Evolutionary conservation across 2,113 vertebrate species (phyloP), one percentile per base, ranked within the genome.

Genomic region (Balaenoptera acutorostrata): DNA sequence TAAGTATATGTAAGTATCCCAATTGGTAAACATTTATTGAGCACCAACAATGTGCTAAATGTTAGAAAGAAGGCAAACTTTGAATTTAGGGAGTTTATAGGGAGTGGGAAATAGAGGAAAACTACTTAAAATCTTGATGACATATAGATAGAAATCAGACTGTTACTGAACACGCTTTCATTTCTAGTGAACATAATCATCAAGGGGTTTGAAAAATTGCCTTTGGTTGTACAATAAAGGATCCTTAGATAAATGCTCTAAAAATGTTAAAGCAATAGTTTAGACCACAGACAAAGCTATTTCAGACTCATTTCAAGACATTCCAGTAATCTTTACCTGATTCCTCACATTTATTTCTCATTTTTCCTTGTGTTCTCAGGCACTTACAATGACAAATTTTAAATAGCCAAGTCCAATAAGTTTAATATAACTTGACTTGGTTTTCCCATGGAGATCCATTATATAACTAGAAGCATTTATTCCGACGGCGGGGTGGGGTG

Each of bases 11-110:
- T 71, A 97, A 97, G 93, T 83, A 88, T 77, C 89, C 87, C 52
- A 78, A 96, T 88, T 94, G 92, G 71, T 96, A 82, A 96, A 97
- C 96, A 88, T 97, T 96, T 97, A 97, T 96, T 96, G 96, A 97
- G 96, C 90, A 97, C 93, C 97, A 98, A 88, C 8, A 15, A 93
- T 82, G 92, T 92, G 92, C 87, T 96, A 90, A 90, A 72, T 92
- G 84, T 75, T 90, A 85, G 52, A 68, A 1, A 93, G 63, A 77
- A 97, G 57, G 72, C 46, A 78, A 39, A 84, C 90, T 83, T 93
- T 87, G 52, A 91, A 83, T 96, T 86, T 84, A 66, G 36, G n/a
- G 57, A 74, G 36, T 83, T 96, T 84, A 68, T 0, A 72, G 36
- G 75, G 25, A 92, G 36, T 33, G 74, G 68, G 84, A 83, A 66